Evolutionary conservation across 2,113 vertebrate genomes (phyloP).

Genomic region (Tonatia bakeri): DNA sequence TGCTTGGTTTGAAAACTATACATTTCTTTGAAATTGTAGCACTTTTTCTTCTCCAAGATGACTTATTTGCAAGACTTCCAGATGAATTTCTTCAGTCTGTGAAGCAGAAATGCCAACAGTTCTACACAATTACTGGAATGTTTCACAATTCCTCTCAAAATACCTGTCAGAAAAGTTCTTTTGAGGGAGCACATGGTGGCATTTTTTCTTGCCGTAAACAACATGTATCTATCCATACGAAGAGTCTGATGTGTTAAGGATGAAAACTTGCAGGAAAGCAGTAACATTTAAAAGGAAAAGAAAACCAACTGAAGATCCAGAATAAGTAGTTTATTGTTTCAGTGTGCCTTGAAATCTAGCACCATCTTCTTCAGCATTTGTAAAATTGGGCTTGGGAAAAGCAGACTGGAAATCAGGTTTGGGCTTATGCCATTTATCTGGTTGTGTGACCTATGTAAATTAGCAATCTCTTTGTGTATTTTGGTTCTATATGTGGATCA

Average conservation of each 20-base stretch:
- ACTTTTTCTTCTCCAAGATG: constrained; percentile 17
- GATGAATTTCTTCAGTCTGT: constrained; percentile 27
- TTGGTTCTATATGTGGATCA: neutral
- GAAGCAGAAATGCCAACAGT: constrained; percentile 22
- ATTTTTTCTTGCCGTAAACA: constrained; percentile 58
- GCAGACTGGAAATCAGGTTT: neutral
- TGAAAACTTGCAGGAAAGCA: constrained; percentile 35
- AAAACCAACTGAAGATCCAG: neutral
- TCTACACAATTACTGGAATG: constrained; percentile 29
- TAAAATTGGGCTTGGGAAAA: neutral
- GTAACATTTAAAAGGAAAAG: constrained; percentile 17
- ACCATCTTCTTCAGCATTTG: neutral
- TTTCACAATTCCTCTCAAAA: constrained; percentile 39
- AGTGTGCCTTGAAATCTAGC: neutral
- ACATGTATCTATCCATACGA: constrained; percentile 2
- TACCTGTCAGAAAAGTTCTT: constrained; percentile 41
- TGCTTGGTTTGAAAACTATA: constrained; percentile 8
- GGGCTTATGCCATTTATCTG: neutral
- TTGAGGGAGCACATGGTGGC: constrained; percentile 14
- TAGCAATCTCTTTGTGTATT: neutral
- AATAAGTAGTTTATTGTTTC: neutral
- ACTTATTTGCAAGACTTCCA: constrained; percentile 35
- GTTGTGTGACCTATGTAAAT: neutral
- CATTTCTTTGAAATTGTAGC: constrained; percentile 15
- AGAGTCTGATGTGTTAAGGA: neutral